Evolutionary conservation across 1,140 invertebrate genomes (phyloP), one percentile per base, ranked within the genome.

Genomic region (Dolichoris vasculosae): DNA sequence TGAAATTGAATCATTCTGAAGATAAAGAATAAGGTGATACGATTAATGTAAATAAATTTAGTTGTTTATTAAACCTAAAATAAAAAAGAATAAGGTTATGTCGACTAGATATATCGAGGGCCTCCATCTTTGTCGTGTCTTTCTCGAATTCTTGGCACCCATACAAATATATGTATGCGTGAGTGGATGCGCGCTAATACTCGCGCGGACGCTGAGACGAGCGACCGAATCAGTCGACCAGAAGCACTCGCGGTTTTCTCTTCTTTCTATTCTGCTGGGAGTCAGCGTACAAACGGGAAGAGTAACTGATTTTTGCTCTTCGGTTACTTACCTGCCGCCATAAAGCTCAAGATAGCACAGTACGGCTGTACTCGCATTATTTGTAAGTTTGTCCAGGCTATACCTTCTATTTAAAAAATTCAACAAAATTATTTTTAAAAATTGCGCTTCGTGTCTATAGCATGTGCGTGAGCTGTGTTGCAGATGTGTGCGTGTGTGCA

Each of bases 171-270:
- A 23, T n/a, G 20, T n/a, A 51, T 75, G 71, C 23, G 71, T 48
- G 55, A 32, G 23, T 64, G 51, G 2, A n/a, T 40, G 63, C 11
- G 55, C 48, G 69, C 30, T 35, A 32, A 43, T 71, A n/a, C 40
- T 8, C 38, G 20, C 13, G 51, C 20, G 43, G 2, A 55, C n/a
- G 64, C 20, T 48, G 67, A 71, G 64, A 3, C 69, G 48, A 48
- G 64, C 59, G 30, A 35, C 32, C 38, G 20, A 64, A 59, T 85
- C 67, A 85, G 83, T 80, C 67, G 77, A 55, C 38, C 32, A 71
- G 76, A 84, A 79, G 83, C 76, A 40, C 46, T 79, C 76, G 46
- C 46, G 63, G 46, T 67, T 84, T 84, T 79, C 75, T 51, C 26
- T 51, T 78, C 59, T n/a, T 59, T 73, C n/a, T 38, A 15, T 69